Percentiles rank a stretch among this genome's conserved stretches.
Evolutionary conservation across 2,113 vertebrate species (phyloP).

Genomic region (Equus quagga): DNA sequence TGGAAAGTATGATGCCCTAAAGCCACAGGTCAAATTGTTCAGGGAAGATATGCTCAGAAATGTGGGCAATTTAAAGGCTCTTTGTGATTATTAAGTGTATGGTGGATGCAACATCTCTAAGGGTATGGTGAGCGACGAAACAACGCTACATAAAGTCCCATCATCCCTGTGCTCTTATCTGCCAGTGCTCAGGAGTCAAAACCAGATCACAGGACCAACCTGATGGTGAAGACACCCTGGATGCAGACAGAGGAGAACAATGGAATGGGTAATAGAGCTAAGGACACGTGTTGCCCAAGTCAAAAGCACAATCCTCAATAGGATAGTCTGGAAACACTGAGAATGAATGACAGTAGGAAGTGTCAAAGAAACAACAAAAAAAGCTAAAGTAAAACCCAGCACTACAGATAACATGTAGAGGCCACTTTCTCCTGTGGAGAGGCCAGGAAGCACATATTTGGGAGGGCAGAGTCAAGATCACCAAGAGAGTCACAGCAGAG

Average conservation of each 20-base stretch:
- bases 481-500: not conserved
- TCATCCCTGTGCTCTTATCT: not conserved
- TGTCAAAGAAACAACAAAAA: not conserved
- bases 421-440: not conserved
- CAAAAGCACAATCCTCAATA: not conserved
- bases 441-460: fast-evolving
- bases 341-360: not conserved
- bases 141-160: not conserved
- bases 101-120: not conserved
- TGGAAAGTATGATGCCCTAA: not conserved
- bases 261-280: not conserved
- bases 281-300: not conserved
- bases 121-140: fast-evolving
- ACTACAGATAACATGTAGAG: too few species aligned
- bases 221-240: too few species aligned
- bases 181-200: not conserved
- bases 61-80: not conserved
- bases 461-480: not conserved
- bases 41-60: not conserved
- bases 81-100: not conserved
- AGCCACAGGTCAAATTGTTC: not conserved
- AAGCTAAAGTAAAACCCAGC: not conserved
- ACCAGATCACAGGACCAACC: not conserved
- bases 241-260: not conserved
- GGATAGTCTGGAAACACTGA: not conserved